Evolutionary conservation across 2,888 invertebrate genomes (phyloP).

Genomic region (Drosophila koepferae): DNA sequence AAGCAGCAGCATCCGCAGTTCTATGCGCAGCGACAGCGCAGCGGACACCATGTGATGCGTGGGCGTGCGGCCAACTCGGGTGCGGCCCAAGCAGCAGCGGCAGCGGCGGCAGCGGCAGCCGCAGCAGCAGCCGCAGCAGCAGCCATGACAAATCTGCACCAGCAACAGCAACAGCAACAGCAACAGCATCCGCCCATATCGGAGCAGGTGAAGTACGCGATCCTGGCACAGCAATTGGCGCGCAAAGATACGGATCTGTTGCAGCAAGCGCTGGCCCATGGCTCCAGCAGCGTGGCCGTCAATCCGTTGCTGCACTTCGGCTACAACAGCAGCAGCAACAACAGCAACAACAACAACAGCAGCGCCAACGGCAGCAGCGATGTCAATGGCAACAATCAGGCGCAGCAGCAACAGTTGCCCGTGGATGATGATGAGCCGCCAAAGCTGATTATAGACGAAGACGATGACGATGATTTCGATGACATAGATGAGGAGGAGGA

Average conservation of each 20-base stretch:
- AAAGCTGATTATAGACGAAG: constrained; percentile 85
- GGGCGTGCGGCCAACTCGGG: constrained; percentile 77
- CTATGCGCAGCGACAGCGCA: constrained; percentile 92
- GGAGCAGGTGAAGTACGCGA: constrained; percentile 91
- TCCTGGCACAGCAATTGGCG: constrained; percentile 91
- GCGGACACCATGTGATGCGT: constrained; percentile 86
- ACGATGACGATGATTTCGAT: constrained; percentile 75
- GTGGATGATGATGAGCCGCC: constrained; percentile 87
- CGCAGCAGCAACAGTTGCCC: constrained; percentile 47
- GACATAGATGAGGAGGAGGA: constrained; percentile 63
- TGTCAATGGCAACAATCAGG: constrained; percentile 2
- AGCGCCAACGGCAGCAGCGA: neutral
- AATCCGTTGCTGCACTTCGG: constrained; percentile 63
- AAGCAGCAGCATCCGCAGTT: constrained; percentile 97
- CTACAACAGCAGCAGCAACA: constrained; percentile 23
- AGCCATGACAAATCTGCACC: constrained; percentile 63
- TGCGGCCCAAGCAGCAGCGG: constrained; percentile 56
- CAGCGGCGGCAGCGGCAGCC: constrained; percentile 61
- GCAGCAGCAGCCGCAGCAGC: constrained; percentile 56
- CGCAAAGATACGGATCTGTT: constrained; percentile 85
- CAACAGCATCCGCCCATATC: constrained; percentile 85
- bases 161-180: constrained; percentile 29
- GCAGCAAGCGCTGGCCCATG: constrained; percentile 84
- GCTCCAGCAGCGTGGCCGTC: constrained; percentile 77
- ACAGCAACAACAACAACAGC: constrained; percentile 12